Conservation (phyloP, 2,113 vertebrate genomes). For the Psephotus haematonotus region DNA sequence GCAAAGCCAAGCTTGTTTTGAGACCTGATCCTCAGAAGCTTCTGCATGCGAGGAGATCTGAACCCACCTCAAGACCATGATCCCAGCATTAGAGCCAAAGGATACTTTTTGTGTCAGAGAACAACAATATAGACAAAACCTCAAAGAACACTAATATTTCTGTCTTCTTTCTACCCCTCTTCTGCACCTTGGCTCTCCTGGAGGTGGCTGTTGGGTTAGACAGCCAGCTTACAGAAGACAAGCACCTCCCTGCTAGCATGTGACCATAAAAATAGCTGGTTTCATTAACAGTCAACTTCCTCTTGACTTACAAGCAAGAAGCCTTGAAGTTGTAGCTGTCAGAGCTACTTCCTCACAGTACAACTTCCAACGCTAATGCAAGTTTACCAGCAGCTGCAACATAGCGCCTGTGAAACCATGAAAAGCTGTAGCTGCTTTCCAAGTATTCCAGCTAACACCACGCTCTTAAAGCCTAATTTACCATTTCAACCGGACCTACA, state of each 20-base stretch:
- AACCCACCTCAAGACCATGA: neutral
- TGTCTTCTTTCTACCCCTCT: neutral
- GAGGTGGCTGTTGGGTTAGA: neutral
- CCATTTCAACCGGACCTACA: neutral
- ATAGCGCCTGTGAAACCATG: neutral
- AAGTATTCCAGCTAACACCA: neutral
- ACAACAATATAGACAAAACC: neutral
- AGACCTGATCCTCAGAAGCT: neutral
- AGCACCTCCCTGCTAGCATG: neutral
- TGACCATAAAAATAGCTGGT: neutral
- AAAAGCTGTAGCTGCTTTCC: neutral
- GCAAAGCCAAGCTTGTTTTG: neutral
- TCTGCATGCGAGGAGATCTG: neutral
- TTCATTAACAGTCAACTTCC: neutral
- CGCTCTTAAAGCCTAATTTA: neutral
- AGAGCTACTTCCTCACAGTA: neutral
- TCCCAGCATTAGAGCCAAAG: neutral
- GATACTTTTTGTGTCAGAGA: neutral
- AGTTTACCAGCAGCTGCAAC: neutral
- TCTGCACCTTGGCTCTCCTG: neutral
- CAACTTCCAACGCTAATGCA: neutral
- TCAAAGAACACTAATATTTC: neutral
- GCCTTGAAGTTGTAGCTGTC: neutral
- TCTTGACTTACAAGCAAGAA: neutral
- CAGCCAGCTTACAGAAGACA: neutral